Base-by-base conservation (phyloP, 1,140 invertebrate genomes). In the Spodoptera frugiperda region DNA sequence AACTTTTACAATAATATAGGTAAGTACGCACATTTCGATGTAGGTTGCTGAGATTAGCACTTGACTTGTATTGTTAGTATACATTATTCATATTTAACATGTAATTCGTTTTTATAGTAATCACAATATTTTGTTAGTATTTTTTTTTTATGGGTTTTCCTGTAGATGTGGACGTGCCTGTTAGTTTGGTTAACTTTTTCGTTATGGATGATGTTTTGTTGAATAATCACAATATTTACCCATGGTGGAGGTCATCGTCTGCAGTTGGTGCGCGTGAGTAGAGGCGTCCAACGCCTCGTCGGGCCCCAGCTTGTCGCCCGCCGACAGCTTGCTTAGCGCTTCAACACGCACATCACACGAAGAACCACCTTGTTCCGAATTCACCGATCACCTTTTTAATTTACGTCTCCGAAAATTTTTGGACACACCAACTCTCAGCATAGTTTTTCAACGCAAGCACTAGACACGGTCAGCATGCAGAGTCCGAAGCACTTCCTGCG, bases 201-300 rank as follows among this genome's bases (percentile, higher is more conserved):
- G 21, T 11, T 61, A 0, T 49, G 19, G 46, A 21, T 76, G 53
- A 70, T 68, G n/a, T 49, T 51, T 75, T 73, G 71, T 39, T 73
- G n/a, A 72, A 77, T 63, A 78, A 71, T 53, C 63, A 65, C 70
- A 78, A 88, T 91, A 91, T 89, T 94, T 93, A 94, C 92, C 92
- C 92, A 94, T 94, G 80, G 92, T 94, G 81, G 92, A 94, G 79
- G 92, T 94, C 92, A 94, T 94, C 83, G 87, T 94, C 88, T 93
- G 92, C 84, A 94, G 85, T 85, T 89, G 90, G 73, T 84, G 84
- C 79, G 87, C 87, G 80, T 92, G 92, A 81, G 87, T 84, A 80
- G 88, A 91, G 90, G 92, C 91, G 90, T 90, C 91, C 33, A 82
- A 83, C 89, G 90, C 90, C 92, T 91, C 87, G 77, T 81, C 85